A percentile compares a stretch with the other conserved stretches of the same genome.
Conservation (phyloP, 2,797 vertebrate species). For the Lacerta agilis region DNA sequence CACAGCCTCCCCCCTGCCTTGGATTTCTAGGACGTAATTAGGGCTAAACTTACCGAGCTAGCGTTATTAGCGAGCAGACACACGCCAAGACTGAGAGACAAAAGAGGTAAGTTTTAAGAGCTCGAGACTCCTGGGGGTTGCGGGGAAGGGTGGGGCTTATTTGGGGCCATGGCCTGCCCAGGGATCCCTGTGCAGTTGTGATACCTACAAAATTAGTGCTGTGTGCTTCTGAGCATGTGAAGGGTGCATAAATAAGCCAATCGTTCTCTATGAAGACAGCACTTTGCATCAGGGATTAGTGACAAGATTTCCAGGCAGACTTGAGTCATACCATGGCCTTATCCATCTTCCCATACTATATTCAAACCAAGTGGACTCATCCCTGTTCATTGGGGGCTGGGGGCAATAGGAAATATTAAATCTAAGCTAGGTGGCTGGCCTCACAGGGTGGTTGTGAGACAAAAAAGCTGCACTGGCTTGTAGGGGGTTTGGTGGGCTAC, state of each 20-base stretch:
- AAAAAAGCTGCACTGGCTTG: not conserved
- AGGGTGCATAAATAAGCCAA: not conserved
- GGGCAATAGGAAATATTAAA: not conserved
- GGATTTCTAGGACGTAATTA: rapidly evolving
- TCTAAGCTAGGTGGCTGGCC: not conserved
- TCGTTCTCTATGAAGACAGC: not conserved
- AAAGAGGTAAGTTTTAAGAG: not conserved
- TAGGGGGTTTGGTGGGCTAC: not conserved
- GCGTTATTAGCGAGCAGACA: not conserved
- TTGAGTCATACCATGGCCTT: too few relatives aligned
- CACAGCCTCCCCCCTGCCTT: too few relatives aligned
- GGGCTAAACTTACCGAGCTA: not conserved
- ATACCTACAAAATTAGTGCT: too few relatives aligned
- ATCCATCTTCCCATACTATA: not conserved
- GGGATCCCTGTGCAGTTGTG: not conserved
- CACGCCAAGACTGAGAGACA: too few relatives aligned
- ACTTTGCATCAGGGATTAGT: not conserved
- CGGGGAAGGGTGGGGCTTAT: too few relatives aligned
- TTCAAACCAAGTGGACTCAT: not conserved
- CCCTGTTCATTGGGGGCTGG: not conserved
- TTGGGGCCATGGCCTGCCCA: not conserved
- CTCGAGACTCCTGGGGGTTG: too few relatives aligned
- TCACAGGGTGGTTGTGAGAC: not conserved
- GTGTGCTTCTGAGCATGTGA: not conserved
- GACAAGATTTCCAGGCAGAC: not conserved